A percentile compares a stretch with the other conserved stretches of the same genome.
These are phyloP conservation scores for Rhadinocentrus ornatus DNA, from an alignment of 2,797 vertebrate genomes.

Conservation along the genomic window DNA sequence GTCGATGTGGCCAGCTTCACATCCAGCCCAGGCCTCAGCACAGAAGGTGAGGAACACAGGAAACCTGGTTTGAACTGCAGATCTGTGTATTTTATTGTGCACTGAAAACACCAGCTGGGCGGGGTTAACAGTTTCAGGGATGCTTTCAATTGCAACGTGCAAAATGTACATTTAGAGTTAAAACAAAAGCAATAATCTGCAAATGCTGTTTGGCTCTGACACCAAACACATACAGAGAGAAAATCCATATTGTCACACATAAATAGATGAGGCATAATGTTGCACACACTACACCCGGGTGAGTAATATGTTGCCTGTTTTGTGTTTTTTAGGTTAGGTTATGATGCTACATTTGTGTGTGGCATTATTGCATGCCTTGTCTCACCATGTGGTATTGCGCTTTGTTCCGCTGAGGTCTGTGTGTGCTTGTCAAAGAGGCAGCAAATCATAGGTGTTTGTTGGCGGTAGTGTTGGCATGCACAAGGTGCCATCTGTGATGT, in stretches of 20 bases:
- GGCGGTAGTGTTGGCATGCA: conserved; percentile 57
- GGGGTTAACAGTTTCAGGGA: conserved; percentile 31
- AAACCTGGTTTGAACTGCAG: neutral
- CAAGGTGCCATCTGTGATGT: conserved; percentile 71
- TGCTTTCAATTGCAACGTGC: neutral
- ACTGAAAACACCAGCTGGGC: conserved; percentile 33
- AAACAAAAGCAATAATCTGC: conserved; percentile 31
- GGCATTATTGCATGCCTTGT: conserved; percentile 12
- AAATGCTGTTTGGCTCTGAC: conserved; percentile 30
- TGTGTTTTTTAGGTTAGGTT: conserved; percentile 2
- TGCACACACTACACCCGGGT: conserved; percentile 27
- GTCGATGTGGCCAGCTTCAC: conserved; percentile 99
- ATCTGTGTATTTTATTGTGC: conserved; percentile 1
- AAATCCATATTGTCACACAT: conserved; percentile 15
- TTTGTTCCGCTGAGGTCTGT: conserved; percentile 31
- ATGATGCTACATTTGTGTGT: neutral
- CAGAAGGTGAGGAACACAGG: conserved; percentile 88
- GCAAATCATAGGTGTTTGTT: conserved; percentile 32
- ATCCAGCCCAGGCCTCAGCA: conserved; percentile 99
- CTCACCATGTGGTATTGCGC: conserved; percentile 39
- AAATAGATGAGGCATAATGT: conserved; percentile 27
- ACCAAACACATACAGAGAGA: conserved; percentile 18
- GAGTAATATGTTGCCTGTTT: conserved; percentile 22
- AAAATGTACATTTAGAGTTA: neutral
- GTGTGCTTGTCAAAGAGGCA: conserved; percentile 12